phyloP scores from a whole-genome alignment of 2,888 invertebrate genomes.

The Portevinia maculata region DNA sequence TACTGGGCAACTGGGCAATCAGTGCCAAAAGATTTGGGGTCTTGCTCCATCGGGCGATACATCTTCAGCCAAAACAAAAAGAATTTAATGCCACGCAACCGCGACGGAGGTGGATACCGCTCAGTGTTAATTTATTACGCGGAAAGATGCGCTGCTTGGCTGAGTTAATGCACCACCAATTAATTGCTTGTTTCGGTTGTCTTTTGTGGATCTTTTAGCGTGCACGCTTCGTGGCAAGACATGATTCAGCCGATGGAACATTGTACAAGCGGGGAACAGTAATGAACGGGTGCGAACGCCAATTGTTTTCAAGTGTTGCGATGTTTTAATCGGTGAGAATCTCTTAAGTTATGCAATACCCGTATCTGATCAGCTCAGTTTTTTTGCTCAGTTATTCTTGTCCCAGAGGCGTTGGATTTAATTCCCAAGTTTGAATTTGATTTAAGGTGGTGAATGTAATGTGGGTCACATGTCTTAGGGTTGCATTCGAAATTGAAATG shows the following conservation, averaged over 20 bases:
- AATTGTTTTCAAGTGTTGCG: conserved; percentile 57
- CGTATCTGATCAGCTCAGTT: conserved; percentile 22
- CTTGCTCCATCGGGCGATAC: conserved; percentile 27
- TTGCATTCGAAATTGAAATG: conserved; percentile 41
- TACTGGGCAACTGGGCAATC: conserved; percentile 67
- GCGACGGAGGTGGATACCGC: conserved; percentile 61
- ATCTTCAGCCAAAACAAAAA: conserved; percentile 14
- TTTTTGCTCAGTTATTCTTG: conserved; percentile 13
- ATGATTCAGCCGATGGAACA: conserved; percentile 47
- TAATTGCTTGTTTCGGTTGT: conserved; percentile 70
- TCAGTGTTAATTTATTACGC: conserved; percentile 72
- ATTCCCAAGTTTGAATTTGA: conserved; percentile 40
- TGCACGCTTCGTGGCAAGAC: conserved; percentile 55
- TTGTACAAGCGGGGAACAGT: conserved; percentile 16
- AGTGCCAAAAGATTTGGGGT: conserved; percentile 30
- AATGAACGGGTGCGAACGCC: conserved; percentile 63
- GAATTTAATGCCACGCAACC: conserved; percentile 58
- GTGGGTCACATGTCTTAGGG: conserved; percentile 47
- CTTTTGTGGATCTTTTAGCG: conserved; percentile 48
- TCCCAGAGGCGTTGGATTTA: conserved; percentile 34
- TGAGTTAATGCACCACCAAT: conserved; percentile 65
- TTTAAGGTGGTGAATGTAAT: conserved; percentile 40
- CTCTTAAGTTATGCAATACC: conserved; percentile 49
- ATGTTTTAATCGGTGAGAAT: conserved; percentile 58
- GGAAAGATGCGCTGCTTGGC: conserved; percentile 67